Evolutionary conservation across 53 echinoderm and acorn worm species (phyloP), one percentile per base, ranked within the genome.

Genomic region (Crossaster papposus): DNA sequence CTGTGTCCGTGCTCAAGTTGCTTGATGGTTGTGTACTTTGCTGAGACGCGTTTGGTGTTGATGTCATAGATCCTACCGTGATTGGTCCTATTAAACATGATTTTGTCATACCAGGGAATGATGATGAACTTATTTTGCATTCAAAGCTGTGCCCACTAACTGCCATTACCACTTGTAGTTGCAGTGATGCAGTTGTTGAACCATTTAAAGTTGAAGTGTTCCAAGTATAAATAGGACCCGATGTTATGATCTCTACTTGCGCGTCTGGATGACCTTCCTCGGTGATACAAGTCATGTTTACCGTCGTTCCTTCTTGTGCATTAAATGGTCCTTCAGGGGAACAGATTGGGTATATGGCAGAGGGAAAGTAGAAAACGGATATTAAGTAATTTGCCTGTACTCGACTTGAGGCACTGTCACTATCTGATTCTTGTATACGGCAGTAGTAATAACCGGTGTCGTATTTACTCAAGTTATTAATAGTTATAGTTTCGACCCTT

Each of bases 251-350:
- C 0, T 75, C 5, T n/a, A 87, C 51, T 2, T 22, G 28, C 0
- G 74, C 87, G 6, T 0, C 1, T 63, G 77, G 87, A 6, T 34
- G 26, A 34, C 86, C 86, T 62, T 5, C 2, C 29, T 64, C 87
- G 33, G 76, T 87, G 24, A 37, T 54, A 23, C 87, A 87, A 24
- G 10, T 62, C 37, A 87, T 53, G 53, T 76, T 53, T 35, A 32
- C 62, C 58, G 62, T 62, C 23, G 87, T 77, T 62, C 87, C 87
- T 62, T 87, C 36, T 77, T 76, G 75, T 64, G 54, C 87, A 36
- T 33, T 55, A 29, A 52, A 52, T 54, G 77, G 30, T 76, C 87
- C 87, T 32, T 76, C 17, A 37, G 87, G 87, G 76, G 34, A 55
- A 74, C 87, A 87, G 35, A 87, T 26, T 6, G 76, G 75, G 74